Percentiles rank a stretch among this genome's conserved stretches.
Conservation (phyloP, 2,888 invertebrate species). For the Oscheius sp. region DNA sequence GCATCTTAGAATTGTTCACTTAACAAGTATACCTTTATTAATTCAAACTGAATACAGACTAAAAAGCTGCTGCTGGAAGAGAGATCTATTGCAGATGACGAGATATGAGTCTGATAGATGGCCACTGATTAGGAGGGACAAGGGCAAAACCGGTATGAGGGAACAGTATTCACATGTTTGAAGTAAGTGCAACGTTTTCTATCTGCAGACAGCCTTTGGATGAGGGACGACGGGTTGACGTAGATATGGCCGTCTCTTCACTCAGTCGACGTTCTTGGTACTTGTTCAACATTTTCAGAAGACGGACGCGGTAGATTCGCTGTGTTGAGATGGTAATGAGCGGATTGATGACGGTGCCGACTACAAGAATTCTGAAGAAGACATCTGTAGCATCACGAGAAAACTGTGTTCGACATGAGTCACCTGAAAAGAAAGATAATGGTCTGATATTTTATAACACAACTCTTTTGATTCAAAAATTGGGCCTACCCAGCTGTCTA, state of each 20-base stretch:
- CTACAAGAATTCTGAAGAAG: conserved; percentile 65
- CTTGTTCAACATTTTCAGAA: conserved; percentile 34
- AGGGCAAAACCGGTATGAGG: not conserved
- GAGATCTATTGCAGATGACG: conserved; percentile 35
- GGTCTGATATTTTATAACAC: not conserved
- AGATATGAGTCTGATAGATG: conserved; percentile 24
- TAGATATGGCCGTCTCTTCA: conserved; percentile 32
- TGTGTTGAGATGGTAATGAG: conserved; percentile 71
- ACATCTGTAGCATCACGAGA: conserved; percentile 41
- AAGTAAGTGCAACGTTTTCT: conserved; percentile 31
- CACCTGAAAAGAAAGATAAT: conserved; percentile 36
- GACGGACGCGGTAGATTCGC: conserved; percentile 51
- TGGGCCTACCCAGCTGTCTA: no score
- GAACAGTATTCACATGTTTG: conserved; percentile 13
- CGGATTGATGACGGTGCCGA: conserved; percentile 72
- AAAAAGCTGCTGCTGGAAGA: no score
- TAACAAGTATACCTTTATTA: no score
- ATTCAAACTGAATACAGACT: no score
- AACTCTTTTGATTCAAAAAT: not conserved
- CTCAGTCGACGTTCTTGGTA: conserved; percentile 15
- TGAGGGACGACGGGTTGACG: conserved; percentile 25
- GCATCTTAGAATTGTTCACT: not conserved
- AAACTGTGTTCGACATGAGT: conserved; percentile 26
- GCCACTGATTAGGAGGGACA: not conserved
- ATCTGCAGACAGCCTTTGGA: conserved; percentile 30